These are phyloP conservation scores for Onychostoma macrolepis DNA, from an alignment of 2,113 vertebrate genomes.

Conservation along the genomic window DNA sequence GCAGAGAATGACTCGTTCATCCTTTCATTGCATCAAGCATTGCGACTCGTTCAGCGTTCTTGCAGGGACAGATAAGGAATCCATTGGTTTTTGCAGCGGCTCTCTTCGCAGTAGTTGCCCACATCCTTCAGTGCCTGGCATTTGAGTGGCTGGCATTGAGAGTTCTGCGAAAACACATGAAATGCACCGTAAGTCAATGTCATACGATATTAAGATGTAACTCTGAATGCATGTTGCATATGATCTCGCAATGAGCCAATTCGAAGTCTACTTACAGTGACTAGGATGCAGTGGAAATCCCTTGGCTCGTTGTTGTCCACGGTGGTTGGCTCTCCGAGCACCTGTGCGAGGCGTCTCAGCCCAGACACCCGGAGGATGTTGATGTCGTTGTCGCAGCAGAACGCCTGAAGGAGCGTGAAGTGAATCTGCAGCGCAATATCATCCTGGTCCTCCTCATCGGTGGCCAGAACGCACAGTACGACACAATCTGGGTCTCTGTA, in stretches of 20 bases:
- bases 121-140: constrained; percentile 82
- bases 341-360: constrained; percentile 79
- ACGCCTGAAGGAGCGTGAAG: constrained; percentile 92
- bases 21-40: constrained; percentile 19
- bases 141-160: constrained; percentile 84
- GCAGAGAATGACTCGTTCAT: constrained; percentile 48
- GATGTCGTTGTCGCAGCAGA: constrained; percentile 92
- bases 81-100: constrained; percentile 89
- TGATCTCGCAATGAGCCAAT: not conserved
- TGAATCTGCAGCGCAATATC: constrained; percentile 92
- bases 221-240: not conserved
- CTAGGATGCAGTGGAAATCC: constrained; percentile 91
- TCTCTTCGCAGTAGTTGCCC: constrained; percentile 87
- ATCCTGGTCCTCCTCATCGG: constrained; percentile 82
- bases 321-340: constrained; percentile 73
- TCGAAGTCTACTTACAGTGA: constrained; percentile 80
- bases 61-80: constrained; percentile 84
- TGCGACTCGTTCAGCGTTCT: constrained; percentile 78
- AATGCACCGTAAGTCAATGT: not conserved
- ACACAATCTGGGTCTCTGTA: constrained; percentile 90
- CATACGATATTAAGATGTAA: too few species aligned
- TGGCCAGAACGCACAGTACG: constrained; percentile 87
- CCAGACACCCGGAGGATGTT: constrained; percentile 88
- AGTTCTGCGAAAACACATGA: constrained; percentile 70
- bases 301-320: constrained; percentile 78